These are phyloP conservation scores for Trichechus manatus DNA, from an alignment of 2,113 vertebrate species.

Conservation along the genomic window DNA sequence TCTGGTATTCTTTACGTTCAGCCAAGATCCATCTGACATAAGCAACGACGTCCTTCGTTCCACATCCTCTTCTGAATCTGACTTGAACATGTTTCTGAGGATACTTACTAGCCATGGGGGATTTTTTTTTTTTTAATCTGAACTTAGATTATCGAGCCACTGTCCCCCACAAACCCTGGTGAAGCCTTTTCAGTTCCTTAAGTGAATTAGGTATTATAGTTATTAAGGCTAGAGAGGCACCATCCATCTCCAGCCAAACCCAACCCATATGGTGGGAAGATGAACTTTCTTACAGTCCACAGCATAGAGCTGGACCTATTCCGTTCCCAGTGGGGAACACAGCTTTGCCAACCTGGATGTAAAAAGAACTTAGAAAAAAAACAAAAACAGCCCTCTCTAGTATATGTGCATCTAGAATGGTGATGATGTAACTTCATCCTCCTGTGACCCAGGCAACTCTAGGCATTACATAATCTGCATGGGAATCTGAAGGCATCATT, in stretches of 20 bases:
- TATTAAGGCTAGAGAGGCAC: neutral
- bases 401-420: neutral
- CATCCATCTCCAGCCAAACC: neutral
- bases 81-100: neutral
- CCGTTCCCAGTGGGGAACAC: neutral
- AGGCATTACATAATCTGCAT: neutral
- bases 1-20: neutral
- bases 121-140: neutral
- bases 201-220: conserved; percentile 4
- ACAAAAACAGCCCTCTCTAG: neutral
- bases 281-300: neutral
- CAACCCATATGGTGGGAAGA: neutral
- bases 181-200: neutral
- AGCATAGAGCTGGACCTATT: neutral
- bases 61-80: neutral
- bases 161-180: neutral
- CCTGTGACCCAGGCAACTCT: neutral
- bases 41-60: neutral
- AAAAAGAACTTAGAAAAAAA: neutral
- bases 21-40: neutral
- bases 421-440: conserved; percentile 16
- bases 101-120: neutral
- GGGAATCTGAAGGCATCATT: neutral
- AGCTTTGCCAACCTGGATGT: conserved; percentile 6
- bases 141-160: neutral